Conservation (phyloP, 2,888 invertebrate species). For the Phragmatobia fuliginosa region DNA sequence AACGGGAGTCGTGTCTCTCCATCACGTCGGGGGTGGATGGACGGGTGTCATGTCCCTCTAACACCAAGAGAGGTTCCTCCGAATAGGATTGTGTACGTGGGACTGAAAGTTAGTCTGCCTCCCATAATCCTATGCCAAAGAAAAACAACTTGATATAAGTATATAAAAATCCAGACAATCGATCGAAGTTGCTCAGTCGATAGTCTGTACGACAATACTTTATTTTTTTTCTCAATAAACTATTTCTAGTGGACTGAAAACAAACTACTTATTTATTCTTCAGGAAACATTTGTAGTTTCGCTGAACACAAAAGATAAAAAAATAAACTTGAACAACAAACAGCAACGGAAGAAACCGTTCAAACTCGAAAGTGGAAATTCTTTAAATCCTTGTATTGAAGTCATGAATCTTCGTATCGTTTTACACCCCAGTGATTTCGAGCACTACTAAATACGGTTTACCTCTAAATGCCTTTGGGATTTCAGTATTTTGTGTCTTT, state of each 20-base stretch:
- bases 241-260: not conserved
- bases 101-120: too few relatives aligned
- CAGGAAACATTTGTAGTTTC: slow-evolving; percentile 2
- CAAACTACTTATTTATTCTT: not conserved
- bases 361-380: slow-evolving; percentile 28
- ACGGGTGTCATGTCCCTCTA: too few relatives aligned
- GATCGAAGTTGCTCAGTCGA: not conserved
- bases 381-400: slow-evolving; percentile 36
- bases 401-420: slow-evolving; percentile 46
- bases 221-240: not conserved
- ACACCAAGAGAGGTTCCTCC: too few relatives aligned
- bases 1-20: too few relatives aligned
- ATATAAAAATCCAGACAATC: not conserved
- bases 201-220: not conserved
- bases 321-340: slow-evolving; percentile 5
- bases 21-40: too few relatives aligned
- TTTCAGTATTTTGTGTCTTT: slow-evolving; percentile 40
- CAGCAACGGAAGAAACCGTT: slow-evolving; percentile 9
- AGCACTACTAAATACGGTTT: slow-evolving; percentile 43
- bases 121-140: too few relatives aligned
- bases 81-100: too few relatives aligned
- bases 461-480: slow-evolving; percentile 45
- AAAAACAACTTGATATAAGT: too few relatives aligned
- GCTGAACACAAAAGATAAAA: slow-evolving; percentile 1
- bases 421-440: slow-evolving; percentile 39